These are phyloP conservation scores for Isaurus tuberculatus DNA, from an alignment of 92 coral and sea anemone species.

Conservation along the genomic window DNA sequence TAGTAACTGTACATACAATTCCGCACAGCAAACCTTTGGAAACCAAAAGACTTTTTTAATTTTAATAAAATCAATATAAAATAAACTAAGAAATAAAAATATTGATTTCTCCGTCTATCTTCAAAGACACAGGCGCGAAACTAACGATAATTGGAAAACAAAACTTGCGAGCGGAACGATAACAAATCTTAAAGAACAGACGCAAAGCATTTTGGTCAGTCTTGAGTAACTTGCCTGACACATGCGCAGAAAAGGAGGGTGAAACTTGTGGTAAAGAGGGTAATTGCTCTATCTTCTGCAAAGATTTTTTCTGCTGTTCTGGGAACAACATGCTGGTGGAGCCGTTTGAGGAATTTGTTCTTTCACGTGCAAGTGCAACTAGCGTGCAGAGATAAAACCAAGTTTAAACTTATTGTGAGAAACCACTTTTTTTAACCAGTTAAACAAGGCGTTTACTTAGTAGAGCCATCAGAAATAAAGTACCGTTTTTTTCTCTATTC, in stretches of 20 bases:
- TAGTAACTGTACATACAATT: too few relatives aligned
- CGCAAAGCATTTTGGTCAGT: conserved; percentile 6
- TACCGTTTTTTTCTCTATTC: too few relatives aligned
- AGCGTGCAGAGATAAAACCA: conserved; percentile 31
- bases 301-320: conserved; percentile 27
- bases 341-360: conserved; percentile 21
- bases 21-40: too few relatives aligned
- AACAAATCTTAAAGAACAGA: not conserved
- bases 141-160: not conserved
- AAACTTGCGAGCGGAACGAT: not conserved
- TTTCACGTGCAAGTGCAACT: conserved; percentile 25
- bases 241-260: not conserved
- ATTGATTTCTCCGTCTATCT: too few relatives aligned
- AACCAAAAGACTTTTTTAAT: too few relatives aligned
- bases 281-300: conserved; percentile 10
- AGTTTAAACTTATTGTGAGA: not conserved
- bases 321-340: conserved; percentile 38
- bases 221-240: conserved; percentile 22
- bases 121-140: too few relatives aligned
- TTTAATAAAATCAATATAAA: too few relatives aligned
- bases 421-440: not conserved
- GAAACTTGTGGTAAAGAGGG: not conserved
- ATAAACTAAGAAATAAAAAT: too few relatives aligned
- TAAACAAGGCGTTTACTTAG: too few relatives aligned
- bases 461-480: too few relatives aligned